Percentiles rank a stretch among this genome's conserved stretches.
These are phyloP conservation scores for Patella pellucida DNA, from an alignment of 2,888 invertebrate genomes.

Conservation along the genomic window DNA sequence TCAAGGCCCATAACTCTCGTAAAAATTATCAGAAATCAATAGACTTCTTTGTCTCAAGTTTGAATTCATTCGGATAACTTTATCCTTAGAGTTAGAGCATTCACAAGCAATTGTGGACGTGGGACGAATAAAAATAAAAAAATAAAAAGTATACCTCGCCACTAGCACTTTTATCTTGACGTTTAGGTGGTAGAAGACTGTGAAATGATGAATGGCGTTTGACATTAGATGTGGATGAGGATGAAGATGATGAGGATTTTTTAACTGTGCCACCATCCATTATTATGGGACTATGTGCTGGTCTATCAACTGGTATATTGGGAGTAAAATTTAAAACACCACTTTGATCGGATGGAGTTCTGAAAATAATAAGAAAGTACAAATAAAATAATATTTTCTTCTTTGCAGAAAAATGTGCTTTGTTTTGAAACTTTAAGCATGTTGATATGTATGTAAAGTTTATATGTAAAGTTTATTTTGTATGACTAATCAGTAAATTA, in stretches of 20 bases:
- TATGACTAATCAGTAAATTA: constrained; percentile 8
- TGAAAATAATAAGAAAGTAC: constrained; percentile 23
- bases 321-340: constrained; percentile 37
- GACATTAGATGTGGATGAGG: constrained; percentile 43
- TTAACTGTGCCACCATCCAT: constrained; percentile 44
- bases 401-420: not conserved
- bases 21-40: too few relatives aligned
- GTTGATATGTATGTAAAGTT: constrained; percentile 22
- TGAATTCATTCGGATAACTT: too few relatives aligned
- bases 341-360: constrained; percentile 57
- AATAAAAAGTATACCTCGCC: not conserved
- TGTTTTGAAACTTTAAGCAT: not conserved
- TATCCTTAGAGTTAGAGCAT: too few relatives aligned
- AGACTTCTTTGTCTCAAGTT: too few relatives aligned
- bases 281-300: constrained; percentile 55
- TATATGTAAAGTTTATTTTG: constrained; percentile 19
- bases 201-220: constrained; percentile 60
- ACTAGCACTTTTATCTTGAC: constrained; percentile 39
- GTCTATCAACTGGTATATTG: constrained; percentile 35
- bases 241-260: constrained; percentile 22
- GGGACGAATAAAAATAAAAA: too few relatives aligned
- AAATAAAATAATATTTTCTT: not conserved
- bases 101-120: too few relatives aligned
- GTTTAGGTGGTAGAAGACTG: constrained; percentile 55
- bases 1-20: too few relatives aligned